Base-by-base conservation (phyloP, 1,140 invertebrate species). In the Palaemon carinicauda region DNA sequence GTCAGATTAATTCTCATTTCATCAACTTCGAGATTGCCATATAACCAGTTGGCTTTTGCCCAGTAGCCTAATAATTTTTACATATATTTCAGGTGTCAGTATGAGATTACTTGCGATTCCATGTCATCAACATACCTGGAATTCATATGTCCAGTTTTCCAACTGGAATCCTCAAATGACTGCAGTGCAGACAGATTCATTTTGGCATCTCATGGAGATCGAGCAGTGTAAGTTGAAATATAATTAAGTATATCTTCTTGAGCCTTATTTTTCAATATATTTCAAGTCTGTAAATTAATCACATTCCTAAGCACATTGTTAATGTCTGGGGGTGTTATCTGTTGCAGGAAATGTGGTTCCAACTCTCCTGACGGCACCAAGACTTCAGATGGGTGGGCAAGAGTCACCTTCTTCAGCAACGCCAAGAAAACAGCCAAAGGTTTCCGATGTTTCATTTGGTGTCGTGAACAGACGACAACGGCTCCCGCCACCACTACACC, bases 381-480 rank as follows among this genome's bases (percentile, higher is more conserved):
- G 12, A 80, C 77, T 2, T 21, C 53, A 9, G 60, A 52, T 14
- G 51, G 77, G 12, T 80, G 77, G 77, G n/a, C 77, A 17, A 52
- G 77, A n/a, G 14, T 80, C 51, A 80, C 77, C 77, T 80, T 80
- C 53, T 14, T 33, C 53, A 80, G 33, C 29, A 80, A 80, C 27
- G 14, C 24, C 9, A 3, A 60, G 0, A 80, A 24, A 14, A 53
- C 21, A 5, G 77, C 52, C 52, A 56, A 15, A 29, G 77, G 77
- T 17, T 80, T 56, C 52, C 77, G 77, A 24, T 80, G 77, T 17
- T 80, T 29, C 53, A 54, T 80, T 17, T 80, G 77, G 77, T 80
- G 77, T 27, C 77, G 53, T 27, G 21, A 19, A 2, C 27, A 56
- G 12, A 53, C 77, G 7, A 80, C 77, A 19, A 80, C 77, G 14